A percentile compares a stretch with the other conserved stretches of the same genome.
Conservation (phyloP, 2,888 invertebrate species). For the Dioctria linearis region DNA sequence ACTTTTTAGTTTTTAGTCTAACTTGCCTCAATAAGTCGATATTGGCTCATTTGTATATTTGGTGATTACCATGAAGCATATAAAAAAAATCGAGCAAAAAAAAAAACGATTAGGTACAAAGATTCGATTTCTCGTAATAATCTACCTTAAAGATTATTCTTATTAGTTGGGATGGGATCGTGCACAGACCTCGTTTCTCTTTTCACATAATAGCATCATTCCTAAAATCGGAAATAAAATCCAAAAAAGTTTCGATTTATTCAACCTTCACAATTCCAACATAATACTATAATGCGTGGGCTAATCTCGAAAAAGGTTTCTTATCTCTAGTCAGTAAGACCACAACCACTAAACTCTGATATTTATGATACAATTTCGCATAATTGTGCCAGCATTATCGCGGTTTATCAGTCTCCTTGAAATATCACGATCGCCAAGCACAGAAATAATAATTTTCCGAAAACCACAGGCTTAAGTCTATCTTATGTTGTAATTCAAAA, state of each 20-base stretch:
- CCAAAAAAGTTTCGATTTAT: slow-evolving; percentile 19
- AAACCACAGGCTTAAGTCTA: slow-evolving; percentile 18
- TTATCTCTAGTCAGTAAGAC: not conserved
- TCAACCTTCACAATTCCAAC: slow-evolving; percentile 1
- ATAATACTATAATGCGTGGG: slow-evolving; percentile 33
- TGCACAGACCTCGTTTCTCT: too few relatives aligned
- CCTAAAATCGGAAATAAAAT: not conserved
- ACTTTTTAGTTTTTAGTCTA: too few relatives aligned
- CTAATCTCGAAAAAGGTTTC: slow-evolving; percentile 12
- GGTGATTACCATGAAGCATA: too few relatives aligned
- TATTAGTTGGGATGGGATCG: too few relatives aligned
- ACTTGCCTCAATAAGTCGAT: too few relatives aligned
- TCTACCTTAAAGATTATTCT: too few relatives aligned
- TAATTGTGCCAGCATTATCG: slow-evolving; percentile 41
- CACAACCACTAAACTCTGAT: slow-evolving; percentile 32
- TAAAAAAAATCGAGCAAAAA: too few relatives aligned
- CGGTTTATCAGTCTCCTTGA: slow-evolving; percentile 47
- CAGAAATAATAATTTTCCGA: slow-evolving; percentile 29
- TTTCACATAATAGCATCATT: too few relatives aligned
- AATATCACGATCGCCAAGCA: slow-evolving; percentile 39
- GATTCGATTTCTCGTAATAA: too few relatives aligned
- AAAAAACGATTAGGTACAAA: too few relatives aligned
- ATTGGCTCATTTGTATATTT: too few relatives aligned
- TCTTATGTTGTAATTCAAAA: slow-evolving; percentile 24
- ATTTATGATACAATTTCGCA: slow-evolving; percentile 46